Evolutionary conservation across 2,888 invertebrate genomes (phyloP), one percentile per base, ranked within the genome.

Genomic region (Tyria jacobaeae): DNA sequence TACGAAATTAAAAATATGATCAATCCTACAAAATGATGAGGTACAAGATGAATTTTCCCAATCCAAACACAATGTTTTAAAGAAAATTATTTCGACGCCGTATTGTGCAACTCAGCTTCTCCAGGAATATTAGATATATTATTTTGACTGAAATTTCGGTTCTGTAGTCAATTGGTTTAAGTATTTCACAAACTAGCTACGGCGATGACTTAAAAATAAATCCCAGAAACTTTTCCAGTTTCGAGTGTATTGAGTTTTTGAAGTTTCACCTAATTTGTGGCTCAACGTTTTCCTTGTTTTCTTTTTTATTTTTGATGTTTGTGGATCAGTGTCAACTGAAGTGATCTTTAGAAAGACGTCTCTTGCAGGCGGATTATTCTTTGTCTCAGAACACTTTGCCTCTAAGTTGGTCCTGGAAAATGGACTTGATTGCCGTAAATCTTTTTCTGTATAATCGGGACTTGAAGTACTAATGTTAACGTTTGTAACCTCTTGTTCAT

Each of bases 201-300:
- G 31, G 24, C 24, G 34, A 31, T 31, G 21, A 41, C 24, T n/a
- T 41, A 21, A 27, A 58, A 57, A 34, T 39, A 51, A 17, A 6
- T 21, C 21, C 57, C 57, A 58, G 44, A 58, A 58, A 15, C 17
- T 50, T 49, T 57, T 57, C 21, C 37, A 10, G 12, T 49, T 57
- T 14, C 21, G 37, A 14, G 37, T 24, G 57, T 57, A 57, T 10
- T 9, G 15, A 12, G 17, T 4, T 21, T 25, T 49, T 10, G 57
- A 39, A 25, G 15, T 41, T 21, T 24, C 9, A 51, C 34, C 51
- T 39, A 41, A 15, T 10, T 41, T 31, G 9, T 15, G 12, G 10
- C 39, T 21, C 31, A 58, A 21, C 14, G 15, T 51, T 34, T 41
- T 50, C 14, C 17, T 14, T 41, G 41, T 1, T 12, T 41, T 50